A percentile compares a stretch with the other conserved stretches of the same genome.
phyloP scores from a whole-genome alignment of 1,140 invertebrate species.

The Medauroidea extradentata region DNA sequence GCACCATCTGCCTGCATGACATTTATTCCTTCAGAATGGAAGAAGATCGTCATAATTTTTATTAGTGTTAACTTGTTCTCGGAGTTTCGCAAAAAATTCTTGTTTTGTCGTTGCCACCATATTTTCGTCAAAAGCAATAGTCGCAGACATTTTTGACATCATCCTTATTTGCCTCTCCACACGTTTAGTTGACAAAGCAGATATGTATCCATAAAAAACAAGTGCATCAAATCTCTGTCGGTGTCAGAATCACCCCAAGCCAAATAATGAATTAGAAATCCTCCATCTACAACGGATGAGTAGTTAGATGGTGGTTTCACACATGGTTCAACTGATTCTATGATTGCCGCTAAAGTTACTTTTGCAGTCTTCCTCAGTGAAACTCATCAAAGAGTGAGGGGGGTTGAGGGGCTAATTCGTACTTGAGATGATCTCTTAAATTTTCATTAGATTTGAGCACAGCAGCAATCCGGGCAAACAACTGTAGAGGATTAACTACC shows the following conservation, averaged over 20 bases:
- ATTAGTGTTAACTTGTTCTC: slow-evolving; percentile 13
- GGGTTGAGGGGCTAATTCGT: too few species aligned
- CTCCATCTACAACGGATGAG: slow-evolving; percentile 9
- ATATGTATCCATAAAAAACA: slow-evolving; percentile 15
- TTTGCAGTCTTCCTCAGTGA: too few species aligned
- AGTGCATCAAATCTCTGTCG: background rate
- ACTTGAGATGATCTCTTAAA: too few species aligned
- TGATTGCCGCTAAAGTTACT: background rate
- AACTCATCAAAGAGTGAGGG: too few species aligned
- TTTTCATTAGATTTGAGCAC: too few species aligned
- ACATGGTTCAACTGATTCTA: background rate
- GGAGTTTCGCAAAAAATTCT: slow-evolving; percentile 11
- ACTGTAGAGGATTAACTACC: too few species aligned
- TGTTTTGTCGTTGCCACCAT: slow-evolving; percentile 2
- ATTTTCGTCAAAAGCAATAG: slow-evolving; percentile 10
- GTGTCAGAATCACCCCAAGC: slow-evolving; percentile 12
- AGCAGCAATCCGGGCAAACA: too few species aligned
- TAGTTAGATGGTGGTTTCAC: background rate
- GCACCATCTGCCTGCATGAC: slow-evolving; percentile 12
- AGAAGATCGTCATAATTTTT: background rate
- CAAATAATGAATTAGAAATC: slow-evolving; percentile 7
- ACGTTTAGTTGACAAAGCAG: slow-evolving; percentile 7
- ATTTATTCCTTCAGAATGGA: slow-evolving; percentile 1
- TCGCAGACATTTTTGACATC: background rate
- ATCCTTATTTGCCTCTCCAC: slow-evolving; percentile 6